These are phyloP conservation scores for Neelides folsomi DNA, from an alignment of 2,888 invertebrate genomes.

Conservation along the genomic window DNA sequence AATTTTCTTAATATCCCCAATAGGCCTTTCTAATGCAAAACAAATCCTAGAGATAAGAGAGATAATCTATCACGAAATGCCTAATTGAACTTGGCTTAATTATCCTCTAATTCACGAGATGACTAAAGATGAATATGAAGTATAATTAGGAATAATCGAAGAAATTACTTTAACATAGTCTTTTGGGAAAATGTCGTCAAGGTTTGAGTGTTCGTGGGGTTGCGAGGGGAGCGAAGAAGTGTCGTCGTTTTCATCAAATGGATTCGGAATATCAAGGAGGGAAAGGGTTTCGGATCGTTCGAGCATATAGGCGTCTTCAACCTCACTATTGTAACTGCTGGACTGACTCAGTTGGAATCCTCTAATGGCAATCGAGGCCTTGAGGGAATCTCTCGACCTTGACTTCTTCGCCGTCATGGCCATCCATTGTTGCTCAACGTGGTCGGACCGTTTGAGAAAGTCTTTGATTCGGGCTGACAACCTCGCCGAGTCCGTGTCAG, in stretches of 20 bases:
- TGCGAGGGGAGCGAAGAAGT: not conserved
- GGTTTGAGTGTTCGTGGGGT: too few species aligned
- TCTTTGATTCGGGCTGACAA: conserved; percentile 62
- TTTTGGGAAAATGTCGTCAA: too few species aligned
- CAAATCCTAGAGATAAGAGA: too few species aligned
- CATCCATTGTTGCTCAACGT: conserved; percentile 77
- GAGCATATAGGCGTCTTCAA: conserved; percentile 21
- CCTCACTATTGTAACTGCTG: conserved; percentile 26
- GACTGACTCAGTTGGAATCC: conserved; percentile 31
- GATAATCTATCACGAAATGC: too few species aligned
- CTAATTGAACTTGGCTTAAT: too few species aligned
- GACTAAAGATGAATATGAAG: too few species aligned
- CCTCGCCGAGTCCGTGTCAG: conserved; percentile 61
- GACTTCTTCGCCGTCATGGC: conserved; percentile 41
- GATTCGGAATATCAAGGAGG: conserved; percentile 25
- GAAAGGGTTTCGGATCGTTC: conserved; percentile 26
- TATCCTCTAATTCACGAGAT: too few species aligned
- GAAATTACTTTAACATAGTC: too few species aligned
- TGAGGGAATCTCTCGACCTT: conserved; percentile 19
- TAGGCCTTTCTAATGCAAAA: too few species aligned
- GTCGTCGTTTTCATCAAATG: conserved; percentile 24
- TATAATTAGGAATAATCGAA: too few species aligned
- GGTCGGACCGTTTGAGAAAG: conserved; percentile 69
- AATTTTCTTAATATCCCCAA: too few species aligned
- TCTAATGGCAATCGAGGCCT: conserved; percentile 25